Conservation (phyloP, 2,797 vertebrate species). For the Chiloscyllium punctatum region DNA sequence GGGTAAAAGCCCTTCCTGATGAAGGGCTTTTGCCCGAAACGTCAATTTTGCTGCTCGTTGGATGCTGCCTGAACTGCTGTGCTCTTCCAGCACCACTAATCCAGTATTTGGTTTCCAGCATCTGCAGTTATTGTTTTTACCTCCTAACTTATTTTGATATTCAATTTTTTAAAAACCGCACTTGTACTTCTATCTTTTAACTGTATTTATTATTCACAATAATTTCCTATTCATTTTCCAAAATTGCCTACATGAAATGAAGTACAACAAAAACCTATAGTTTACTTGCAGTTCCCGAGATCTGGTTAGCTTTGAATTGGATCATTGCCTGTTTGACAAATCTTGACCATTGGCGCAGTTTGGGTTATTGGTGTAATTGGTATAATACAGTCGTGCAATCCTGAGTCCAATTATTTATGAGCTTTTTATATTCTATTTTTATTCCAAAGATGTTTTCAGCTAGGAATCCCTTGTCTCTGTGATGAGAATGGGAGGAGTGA, state of each 20-base stretch:
- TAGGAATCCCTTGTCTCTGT: background rate
- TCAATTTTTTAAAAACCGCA: background rate
- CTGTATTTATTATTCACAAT: background rate
- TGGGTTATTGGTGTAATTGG: background rate
- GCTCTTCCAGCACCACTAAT: no score
- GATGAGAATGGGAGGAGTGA: background rate
- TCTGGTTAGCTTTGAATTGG: background rate
- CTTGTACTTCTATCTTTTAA: background rate
- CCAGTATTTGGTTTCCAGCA: no score
- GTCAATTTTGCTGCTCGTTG: no score
- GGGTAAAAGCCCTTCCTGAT: no score
- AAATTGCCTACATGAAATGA: background rate
- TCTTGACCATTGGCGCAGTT: background rate
- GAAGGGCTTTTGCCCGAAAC: no score
- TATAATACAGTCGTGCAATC: background rate
- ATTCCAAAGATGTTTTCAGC: background rate
- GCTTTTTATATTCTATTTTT: background rate
- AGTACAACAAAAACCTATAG: background rate
- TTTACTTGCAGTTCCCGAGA: background rate
- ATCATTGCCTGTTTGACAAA: background rate
- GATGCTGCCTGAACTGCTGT: no score
- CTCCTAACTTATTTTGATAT: background rate
- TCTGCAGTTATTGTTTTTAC: no score
- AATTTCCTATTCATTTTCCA: background rate
- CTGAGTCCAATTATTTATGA: background rate